Evolutionary conservation across 2,797 vertebrate species (phyloP).

Genomic region (Artibeus jamaicensis): DNA sequence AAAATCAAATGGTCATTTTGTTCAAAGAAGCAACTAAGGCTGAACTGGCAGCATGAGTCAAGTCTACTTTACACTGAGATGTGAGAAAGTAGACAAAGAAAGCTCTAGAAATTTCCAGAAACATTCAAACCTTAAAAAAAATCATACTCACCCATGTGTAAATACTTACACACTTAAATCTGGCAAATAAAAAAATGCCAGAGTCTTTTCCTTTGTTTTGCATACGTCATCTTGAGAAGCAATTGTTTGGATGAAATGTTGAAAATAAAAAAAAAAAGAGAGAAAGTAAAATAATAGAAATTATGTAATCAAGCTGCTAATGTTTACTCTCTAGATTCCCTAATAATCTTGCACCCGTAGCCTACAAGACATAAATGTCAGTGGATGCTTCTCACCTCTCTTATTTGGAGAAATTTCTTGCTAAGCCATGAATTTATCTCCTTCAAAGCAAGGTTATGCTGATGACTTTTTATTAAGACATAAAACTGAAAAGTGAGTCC

Average conservation of each 20-base stretch:
- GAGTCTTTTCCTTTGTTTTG: neutral
- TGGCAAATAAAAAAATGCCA: neutral
- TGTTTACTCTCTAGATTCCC: neutral
- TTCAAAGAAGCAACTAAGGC: neutral
- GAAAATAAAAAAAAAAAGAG: neutral
- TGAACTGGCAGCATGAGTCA: neutral
- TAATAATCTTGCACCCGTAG: neutral
- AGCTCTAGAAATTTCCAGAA: neutral
- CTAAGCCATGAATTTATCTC: neutral
- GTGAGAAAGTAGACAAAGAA: neutral
- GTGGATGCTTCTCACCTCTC: neutral
- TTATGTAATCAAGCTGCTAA: neutral
- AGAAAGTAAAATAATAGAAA: neutral
- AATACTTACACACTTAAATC: neutral
- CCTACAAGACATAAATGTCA: neutral
- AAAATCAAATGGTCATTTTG: slow-evolving; percentile 36
- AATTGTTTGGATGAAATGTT: neutral
- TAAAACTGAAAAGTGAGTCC: neutral
- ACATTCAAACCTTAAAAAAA: neutral
- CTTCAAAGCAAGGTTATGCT: neutral
- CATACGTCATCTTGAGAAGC: neutral
- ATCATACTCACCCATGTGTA: neutral
- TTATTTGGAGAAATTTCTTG: neutral
- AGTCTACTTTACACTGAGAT: neutral
- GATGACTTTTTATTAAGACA: slow-evolving; percentile 14